Conservation (phyloP, 2,113 vertebrate species). For the Rhinoptilus africanus region DNA sequence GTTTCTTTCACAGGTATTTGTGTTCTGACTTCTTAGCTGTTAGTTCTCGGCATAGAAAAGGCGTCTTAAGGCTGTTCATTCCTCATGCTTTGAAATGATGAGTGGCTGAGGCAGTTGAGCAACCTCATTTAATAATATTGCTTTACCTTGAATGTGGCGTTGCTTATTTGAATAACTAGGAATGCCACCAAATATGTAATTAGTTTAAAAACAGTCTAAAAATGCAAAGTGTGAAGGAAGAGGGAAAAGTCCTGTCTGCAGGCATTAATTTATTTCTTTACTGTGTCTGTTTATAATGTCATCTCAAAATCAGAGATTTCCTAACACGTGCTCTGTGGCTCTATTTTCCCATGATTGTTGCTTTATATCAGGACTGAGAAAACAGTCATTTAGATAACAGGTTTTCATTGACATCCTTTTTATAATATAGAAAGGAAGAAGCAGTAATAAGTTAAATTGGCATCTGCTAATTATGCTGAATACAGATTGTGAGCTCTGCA, state of each 20-base stretch:
- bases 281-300: slow-evolving; percentile 10
- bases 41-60: not conserved
- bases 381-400: slow-evolving; percentile 57
- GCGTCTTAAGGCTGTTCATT: not conserved
- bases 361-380: slow-evolving; percentile 32
- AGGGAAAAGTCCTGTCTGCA: slow-evolving; percentile 15
- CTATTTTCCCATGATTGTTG: slow-evolving; percentile 41
- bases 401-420: slow-evolving; percentile 43
- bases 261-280: slow-evolving; percentile 14
- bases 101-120: slow-evolving; percentile 1
- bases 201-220: not conserved
- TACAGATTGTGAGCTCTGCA: slow-evolving; percentile 67
- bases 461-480: slow-evolving; percentile 72
- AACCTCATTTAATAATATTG: not conserved
- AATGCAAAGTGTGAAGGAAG: slow-evolving; percentile 6
- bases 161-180: slow-evolving; percentile 9
- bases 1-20: not conserved
- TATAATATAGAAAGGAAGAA: slow-evolving; percentile 53
- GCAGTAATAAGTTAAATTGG: slow-evolving; percentile 69
- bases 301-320: slow-evolving; percentile 13
- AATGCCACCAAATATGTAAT: not conserved
- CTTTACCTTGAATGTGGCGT: not conserved
- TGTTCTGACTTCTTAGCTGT: slow-evolving; percentile 12
- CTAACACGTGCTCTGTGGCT: slow-evolving; percentile 20
- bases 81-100: not conserved